These are phyloP conservation scores for Erythrocercus mccallii DNA, from an alignment of 2,113 vertebrate genomes.

Conservation along the genomic window DNA sequence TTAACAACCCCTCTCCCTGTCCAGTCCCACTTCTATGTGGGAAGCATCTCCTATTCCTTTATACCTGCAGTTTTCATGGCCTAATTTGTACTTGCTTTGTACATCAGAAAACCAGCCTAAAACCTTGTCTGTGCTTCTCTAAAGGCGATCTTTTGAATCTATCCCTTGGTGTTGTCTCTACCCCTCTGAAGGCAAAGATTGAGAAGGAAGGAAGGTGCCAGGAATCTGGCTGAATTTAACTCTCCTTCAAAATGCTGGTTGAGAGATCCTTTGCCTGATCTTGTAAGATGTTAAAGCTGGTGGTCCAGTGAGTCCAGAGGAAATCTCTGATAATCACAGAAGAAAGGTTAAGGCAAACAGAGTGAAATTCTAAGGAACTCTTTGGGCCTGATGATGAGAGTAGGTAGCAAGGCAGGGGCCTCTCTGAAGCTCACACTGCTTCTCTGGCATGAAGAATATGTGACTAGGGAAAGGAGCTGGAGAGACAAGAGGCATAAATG, in stretches of 20 bases:
- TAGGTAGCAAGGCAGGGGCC: background rate
- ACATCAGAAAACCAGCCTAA: background rate
- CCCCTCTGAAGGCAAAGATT: background rate
- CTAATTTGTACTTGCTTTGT: background rate
- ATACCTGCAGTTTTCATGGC: background rate
- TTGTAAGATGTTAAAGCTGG: background rate
- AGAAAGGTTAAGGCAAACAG: background rate
- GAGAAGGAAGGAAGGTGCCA: background rate
- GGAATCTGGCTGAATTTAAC: background rate
- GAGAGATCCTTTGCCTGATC: background rate
- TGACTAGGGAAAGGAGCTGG: background rate
- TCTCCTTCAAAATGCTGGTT: background rate
- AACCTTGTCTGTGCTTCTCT: background rate
- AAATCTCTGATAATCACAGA: background rate
- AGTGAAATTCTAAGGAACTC: background rate
- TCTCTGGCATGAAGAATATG: fast-evolving
- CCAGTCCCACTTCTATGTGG: background rate
- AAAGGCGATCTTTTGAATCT: background rate
- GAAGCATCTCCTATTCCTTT: background rate
- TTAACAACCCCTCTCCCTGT: background rate
- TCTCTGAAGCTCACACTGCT: background rate
- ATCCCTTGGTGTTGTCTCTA: background rate
- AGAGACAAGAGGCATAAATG: background rate
- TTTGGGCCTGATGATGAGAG: background rate
- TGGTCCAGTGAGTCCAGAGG: background rate